Conservation (phyloP, 2,113 vertebrate genomes). For the Crotalus tigris region DNA sequence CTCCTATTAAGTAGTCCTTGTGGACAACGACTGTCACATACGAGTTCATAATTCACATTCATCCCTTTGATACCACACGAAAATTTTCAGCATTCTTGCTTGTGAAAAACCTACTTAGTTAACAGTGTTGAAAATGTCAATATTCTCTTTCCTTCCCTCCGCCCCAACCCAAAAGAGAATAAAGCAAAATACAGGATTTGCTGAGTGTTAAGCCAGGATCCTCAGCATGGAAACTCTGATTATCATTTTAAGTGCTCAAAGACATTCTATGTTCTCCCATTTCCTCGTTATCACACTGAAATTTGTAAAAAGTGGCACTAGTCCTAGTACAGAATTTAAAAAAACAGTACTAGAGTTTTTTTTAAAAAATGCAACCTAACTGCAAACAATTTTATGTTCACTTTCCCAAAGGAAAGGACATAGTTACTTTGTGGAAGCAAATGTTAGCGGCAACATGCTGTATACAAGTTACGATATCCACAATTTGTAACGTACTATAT, state of each 20-base stretch:
- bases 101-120: conserved; percentile 74
- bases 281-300: conserved; percentile 69
- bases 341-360: conserved; percentile 77
- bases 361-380: conserved; percentile 64
- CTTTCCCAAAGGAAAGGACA: conserved; percentile 65
- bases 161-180: conserved; percentile 67
- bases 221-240: conserved; percentile 80
- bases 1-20: conserved; percentile 77
- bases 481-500: conserved; percentile 20
- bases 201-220: conserved; percentile 83
- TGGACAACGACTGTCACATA: conserved; percentile 76
- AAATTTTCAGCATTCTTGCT: conserved; percentile 74
- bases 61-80: conserved; percentile 80
- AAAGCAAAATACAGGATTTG: conserved; percentile 92
- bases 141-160: conserved; percentile 60
- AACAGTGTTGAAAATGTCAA: conserved; percentile 84
- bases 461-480: conserved; percentile 45
- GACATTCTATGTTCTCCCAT: conserved; percentile 74
- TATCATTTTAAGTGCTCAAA: conserved; percentile 85
- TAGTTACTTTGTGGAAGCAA: conserved; percentile 65
- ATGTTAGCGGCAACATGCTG: conserved; percentile 67
- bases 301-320: conserved; percentile 75
- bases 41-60: conserved; percentile 79
- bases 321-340: conserved; percentile 63
- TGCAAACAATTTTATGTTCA: conserved; percentile 51